Evolutionary conservation across 2,888 invertebrate species (phyloP), one percentile per base, ranked within the genome.

Genomic region (Athripsodes cinereus): DNA sequence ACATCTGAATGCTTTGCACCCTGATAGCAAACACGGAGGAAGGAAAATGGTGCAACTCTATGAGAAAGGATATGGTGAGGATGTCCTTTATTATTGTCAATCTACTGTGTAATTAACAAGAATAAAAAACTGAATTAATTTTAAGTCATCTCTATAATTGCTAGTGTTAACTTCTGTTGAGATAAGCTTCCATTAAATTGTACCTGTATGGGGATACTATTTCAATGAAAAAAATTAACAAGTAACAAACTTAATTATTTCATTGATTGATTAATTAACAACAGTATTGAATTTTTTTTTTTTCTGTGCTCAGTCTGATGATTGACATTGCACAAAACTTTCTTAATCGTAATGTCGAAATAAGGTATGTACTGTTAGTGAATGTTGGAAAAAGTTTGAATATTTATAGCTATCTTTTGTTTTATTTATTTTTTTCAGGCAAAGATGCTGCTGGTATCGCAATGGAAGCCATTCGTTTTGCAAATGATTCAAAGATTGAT

Each of bases 381-480:
- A 10, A 34, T 34, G n/a, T 46, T 46, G 6, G 46, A 46, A 13
- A 11, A 16, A 46, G 6, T 46, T 46, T 13, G 5, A 46, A 46
- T 46, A n/a, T n/a, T n/a, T n/a, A n/a, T n/a, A n/a, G n/a, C n/a
- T n/a, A n/a, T n/a, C n/a, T n/a, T n/a, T n/a, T n/a, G n/a, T n/a
- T n/a, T 8, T 40, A 40, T 20, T 5, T 47, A 47, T 20, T 46
- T 22, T 48, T 57, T 65, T 47, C 67, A 80, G 89, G 91, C n/a
- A 98, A 98, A 73, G 99, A 99, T 79, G 96, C 98, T 0, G 98
- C 99, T 10, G 96, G 95, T 16, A 96, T 99, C 66, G 98, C 99
- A 1, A 89, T 93, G 88, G 96, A 97, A 72, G 98, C 98, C 1
- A 96, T 99, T 64, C 86, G 88, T 57, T 89, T 81, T 74, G 96